Base-by-base conservation (phyloP, 2,113 vertebrate genomes). In the Lethenteron camtschaticum region DNA sequence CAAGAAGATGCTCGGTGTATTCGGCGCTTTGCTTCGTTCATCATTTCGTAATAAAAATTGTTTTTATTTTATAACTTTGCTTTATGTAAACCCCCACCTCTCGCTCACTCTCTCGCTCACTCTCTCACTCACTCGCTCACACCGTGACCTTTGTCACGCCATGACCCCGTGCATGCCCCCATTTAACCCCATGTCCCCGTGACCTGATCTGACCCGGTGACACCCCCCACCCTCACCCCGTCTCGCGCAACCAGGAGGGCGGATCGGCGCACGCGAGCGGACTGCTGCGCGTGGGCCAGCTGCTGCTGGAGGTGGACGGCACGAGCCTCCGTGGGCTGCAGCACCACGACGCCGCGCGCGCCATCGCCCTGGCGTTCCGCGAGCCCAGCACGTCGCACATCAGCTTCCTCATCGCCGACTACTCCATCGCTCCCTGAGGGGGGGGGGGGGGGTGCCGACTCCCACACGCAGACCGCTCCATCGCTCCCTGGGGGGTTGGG, bases 321-420 rank as follows among this genome's bases (percentile, higher is more conserved):
- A 78, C 82, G 1, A 82, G 89, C 0, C 78, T 97, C 0, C 80
- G 80, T 13, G 90, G 87, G 13, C 88, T 87, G 13, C 90, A 96
- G 75, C 94, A 97, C 71, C 81, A 86, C 18, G 90, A 94, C 3
- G 88, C 94, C 0, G 94, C 94, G 0, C 85, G 87, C 1, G 78
- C 92, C 82, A 97, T 97, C 2, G 94, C 94, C 0, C 90, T 96
- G 79, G 94, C 91, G 77, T 97, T 97, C 74, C 95, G 96, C 82
- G 85, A 81, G 82, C 95, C 94, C 84, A 90, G 95, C 18, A 83
- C 80, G 70, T 88, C 95, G 80, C 76, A 87, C 74, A 81, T 97
- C 4, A 91, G 96, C 79, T 96, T 97, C 78, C 78, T 95, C 76
- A 88, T 97, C 78, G 95, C 91, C 3, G 94, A 97, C 68, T 96